Evolutionary conservation across 1,140 invertebrate genomes (phyloP), one percentile per base, ranked within the genome.

Genomic region (Galendromus occidentalis): DNA sequence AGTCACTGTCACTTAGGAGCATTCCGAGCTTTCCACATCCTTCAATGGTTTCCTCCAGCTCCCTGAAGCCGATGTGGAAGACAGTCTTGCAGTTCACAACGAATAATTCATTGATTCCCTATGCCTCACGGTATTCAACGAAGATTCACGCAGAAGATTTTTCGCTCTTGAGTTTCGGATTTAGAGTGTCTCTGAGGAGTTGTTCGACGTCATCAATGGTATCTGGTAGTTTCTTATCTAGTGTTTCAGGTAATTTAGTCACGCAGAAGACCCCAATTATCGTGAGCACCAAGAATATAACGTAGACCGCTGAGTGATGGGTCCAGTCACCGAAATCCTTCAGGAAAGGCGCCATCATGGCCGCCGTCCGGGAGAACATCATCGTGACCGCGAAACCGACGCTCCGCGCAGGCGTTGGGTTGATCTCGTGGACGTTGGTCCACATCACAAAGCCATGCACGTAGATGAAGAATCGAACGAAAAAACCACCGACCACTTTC

Each of bases 271-370:
- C 33, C 4, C 33, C 33, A 39, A 39, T 39, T 9, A 9, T 9
- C 4, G 33, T 39, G 9, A 39, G 33, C 4, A 39, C 33, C 9
- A 39, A 4, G 9, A 39, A 39, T 6, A 22, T 59, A 25, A 59
- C 25, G 9, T 22, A 59, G 2, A 33, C 14, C 5, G 25, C 51
- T 1, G 51, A 59, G 1, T 25, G 1, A 25, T 59, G 51, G 22
- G 51, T 59, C 51, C 51, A 59, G 51, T 59, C 51, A 14, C 51
- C 51, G 51, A 59, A 29, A 25, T 59, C 33, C 9, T 59, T 59
- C 25, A 59, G 25, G 51, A 59, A 59, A 2, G 51, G 51, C 25
- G 51, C 51, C 14, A 59, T 29, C 33, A 14, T 33, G 22, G 51
- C 51, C 12, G 25, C 51, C 25, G 12, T 25, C 14, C 51, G 1